Evolutionary conservation across 2,888 invertebrate genomes (phyloP), one percentile per base, ranked within the genome.

Genomic region (Clostera curtula): DNA sequence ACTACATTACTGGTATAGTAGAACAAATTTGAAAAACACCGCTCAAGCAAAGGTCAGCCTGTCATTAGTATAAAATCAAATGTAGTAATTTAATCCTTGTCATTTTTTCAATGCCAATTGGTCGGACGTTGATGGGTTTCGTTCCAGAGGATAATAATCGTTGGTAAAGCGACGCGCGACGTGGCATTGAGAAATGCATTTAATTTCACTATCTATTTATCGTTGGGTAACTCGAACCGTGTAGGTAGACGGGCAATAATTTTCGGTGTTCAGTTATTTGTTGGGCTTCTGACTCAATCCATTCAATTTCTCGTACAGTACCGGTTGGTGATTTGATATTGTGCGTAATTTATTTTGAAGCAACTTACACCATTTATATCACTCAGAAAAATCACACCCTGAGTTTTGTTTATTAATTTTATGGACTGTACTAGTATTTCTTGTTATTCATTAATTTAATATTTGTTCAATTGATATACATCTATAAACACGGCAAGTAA

Each of bases 31-130:
- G 39, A 44, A 47, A 47, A 46, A 29, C 30, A 22, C 30, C 32
- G 24, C 25, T 15, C 55, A 60, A n/a, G n/a, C n/a, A n/a, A n/a
- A 71, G 64, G 63, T 53, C 58, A 34, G 16, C 25, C 40, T 47
- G 58, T 57, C 63, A 64, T 69, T 67, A 67, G 62, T 65, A 66
- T 53, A 59, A 70, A 70, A 72, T 72, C 63, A 71, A 67, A 64
- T 67, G 68, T 63, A 40, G 61, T 63, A 66, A 68, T 62, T 63
- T 62, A 59, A 65, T 56, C 59, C 59, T 57, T 50, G 53, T 58
- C 35, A 45, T 43, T 57, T 64, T 68, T 63, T 63, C 43, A 36
- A 46, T 44, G 50, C 34, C 45, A 48, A 29, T 38, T 29, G 32
- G 36, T 42, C 46, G 48, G 46, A 36, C 36, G 34, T 45, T 49